Evolutionary conservation across 2,888 invertebrate genomes (phyloP).

Genomic region (Leptopilina myrica): DNA sequence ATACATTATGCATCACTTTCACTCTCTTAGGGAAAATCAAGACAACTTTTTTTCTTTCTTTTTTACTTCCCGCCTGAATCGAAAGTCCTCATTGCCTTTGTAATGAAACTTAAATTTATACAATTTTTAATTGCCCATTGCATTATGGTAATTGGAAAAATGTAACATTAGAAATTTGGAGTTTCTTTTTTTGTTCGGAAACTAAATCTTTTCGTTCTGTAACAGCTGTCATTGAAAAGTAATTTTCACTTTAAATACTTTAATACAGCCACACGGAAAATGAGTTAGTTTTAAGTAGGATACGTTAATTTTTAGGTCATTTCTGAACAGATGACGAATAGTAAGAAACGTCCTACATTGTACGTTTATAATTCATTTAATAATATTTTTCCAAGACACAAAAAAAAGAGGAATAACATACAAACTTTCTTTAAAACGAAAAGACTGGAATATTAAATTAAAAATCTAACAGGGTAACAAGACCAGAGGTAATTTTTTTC

Average conservation of each 20-base stretch:
- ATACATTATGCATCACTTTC: slow-evolving; percentile 23
- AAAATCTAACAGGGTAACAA: too few species aligned
- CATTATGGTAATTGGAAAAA: neutral
- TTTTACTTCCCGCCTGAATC: neutral
- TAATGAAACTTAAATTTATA: slow-evolving; percentile 1
- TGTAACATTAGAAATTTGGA: neutral
- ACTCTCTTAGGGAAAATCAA: slow-evolving; percentile 16
- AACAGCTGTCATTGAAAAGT: neutral
- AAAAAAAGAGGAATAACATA: neutral
- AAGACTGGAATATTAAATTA: neutral
- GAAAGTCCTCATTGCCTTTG: slow-evolving; percentile 15
- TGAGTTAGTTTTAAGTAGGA: neutral
- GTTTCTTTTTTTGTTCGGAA: neutral
- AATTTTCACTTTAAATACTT: neutral
- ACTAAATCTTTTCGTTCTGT: too few species aligned
- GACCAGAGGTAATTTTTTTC: too few species aligned
- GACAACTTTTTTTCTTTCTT: slow-evolving; percentile 15
- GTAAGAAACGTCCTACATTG: slow-evolving; percentile 4
- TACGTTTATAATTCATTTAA: neutral
- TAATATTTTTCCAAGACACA: neutral
- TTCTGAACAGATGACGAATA: slow-evolving; percentile 1
- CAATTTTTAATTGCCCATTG: neutral
- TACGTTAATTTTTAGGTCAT: neutral
- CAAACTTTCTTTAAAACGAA: neutral
- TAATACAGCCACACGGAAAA: neutral